phyloP scores from a whole-genome alignment of 2,797 vertebrate species.

The Cetoscarus ocellatus region DNA sequence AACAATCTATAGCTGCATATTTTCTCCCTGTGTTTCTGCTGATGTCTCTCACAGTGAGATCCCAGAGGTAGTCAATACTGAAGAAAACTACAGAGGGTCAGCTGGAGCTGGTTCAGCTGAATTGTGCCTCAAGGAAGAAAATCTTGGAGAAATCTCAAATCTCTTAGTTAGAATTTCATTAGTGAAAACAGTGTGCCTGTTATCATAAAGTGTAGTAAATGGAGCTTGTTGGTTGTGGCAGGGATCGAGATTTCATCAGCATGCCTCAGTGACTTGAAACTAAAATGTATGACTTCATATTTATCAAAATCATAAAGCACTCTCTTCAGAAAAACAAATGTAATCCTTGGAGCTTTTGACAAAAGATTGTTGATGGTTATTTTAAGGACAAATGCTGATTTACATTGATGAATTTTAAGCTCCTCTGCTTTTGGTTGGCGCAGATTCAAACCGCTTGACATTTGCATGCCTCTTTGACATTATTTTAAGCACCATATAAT shows the following conservation, averaged over 20 bases:
- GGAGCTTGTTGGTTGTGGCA: no score
- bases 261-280: no score
- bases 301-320: no score
- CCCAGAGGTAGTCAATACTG: constrained; percentile 8
- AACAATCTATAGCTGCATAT: constrained; percentile 20
- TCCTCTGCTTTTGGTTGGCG: background rate
- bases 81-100: constrained; percentile 31
- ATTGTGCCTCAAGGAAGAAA: constrained; percentile 14
- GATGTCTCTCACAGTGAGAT: background rate
- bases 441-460: background rate
- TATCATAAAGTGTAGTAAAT: no score
- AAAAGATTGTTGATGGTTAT: background rate
- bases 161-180: constrained; percentile 32
- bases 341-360: no score
- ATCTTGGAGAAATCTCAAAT: constrained; percentile 42
- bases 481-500: background rate
- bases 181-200: background rate
- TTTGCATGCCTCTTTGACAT: background rate
- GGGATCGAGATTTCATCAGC: no score
- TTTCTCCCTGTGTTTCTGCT: background rate
- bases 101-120: constrained; percentile 36
- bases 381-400: background rate
- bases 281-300: no score
- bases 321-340: no score
- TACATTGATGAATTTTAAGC: background rate